Conservation (phyloP, 2,888 invertebrate species). For the Mongoloraphidia duomilia region DNA sequence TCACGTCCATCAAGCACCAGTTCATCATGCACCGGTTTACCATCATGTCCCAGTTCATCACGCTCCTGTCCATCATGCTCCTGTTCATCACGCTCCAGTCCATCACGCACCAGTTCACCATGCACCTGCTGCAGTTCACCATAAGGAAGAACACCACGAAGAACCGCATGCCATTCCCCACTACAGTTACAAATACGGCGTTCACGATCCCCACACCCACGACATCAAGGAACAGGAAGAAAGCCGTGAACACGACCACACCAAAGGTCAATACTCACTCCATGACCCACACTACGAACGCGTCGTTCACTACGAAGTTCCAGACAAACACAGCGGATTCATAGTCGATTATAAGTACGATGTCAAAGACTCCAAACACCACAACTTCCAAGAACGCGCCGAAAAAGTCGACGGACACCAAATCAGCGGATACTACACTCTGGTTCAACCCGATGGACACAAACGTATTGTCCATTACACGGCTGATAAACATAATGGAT, state of each 20-base stretch:
- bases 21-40: no score
- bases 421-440: slow-evolving; percentile 18
- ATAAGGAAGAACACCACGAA: no score
- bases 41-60: no score
- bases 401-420: slow-evolving; percentile 15
- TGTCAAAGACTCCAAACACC: no score
- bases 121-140: no score
- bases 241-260: slow-evolving; percentile 34
- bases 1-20: no score
- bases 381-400: no score
- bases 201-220: slow-evolving; percentile 36
- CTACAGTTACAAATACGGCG: slow-evolving; percentile 37
- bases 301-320: slow-evolving; percentile 16
- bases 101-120: no score
- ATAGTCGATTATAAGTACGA: background rate
- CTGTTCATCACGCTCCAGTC: no score
- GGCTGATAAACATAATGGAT: slow-evolving; percentile 17
- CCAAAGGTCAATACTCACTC: slow-evolving; percentile 31
- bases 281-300: slow-evolving; percentile 16
- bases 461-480: slow-evolving; percentile 18
- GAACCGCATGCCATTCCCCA: slow-evolving; percentile 22
- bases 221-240: slow-evolving; percentile 39
- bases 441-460: slow-evolving; percentile 18
- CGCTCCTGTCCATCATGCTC: no score
- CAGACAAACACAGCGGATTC: slow-evolving; percentile 17